Conservation (phyloP, 2,113 vertebrate species). For the Oncorhynchus masou region DNA sequence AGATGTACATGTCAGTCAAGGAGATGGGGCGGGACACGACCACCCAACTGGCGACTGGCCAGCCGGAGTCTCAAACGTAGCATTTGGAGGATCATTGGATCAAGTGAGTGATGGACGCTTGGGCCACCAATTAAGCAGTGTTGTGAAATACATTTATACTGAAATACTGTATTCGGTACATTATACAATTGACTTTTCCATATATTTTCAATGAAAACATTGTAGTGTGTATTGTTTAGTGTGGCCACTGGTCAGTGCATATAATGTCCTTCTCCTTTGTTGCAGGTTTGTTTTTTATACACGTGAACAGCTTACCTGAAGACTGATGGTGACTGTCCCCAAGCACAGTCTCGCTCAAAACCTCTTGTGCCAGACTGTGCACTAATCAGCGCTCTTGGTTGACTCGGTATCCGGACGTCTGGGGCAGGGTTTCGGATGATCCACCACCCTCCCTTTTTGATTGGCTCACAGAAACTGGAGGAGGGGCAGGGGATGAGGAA, state of each 20-base stretch:
- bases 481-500: slow-evolving; percentile 61
- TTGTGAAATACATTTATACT: background rate
- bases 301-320: slow-evolving; percentile 19
- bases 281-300: slow-evolving; percentile 32
- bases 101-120: slow-evolving; percentile 31
- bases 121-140: background rate
- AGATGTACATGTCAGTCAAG: slow-evolving; percentile 84
- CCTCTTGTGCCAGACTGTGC: slow-evolving; percentile 20
- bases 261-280: background rate
- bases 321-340: slow-evolving; percentile 30
- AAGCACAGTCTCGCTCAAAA: background rate
- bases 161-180: too few species aligned
- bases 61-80: slow-evolving; percentile 80
- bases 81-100: slow-evolving; percentile 29
- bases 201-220: background rate
- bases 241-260: background rate
- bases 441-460: slow-evolving; percentile 52
- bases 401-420: slow-evolving; percentile 20
- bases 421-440: slow-evolving; percentile 57
- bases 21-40: slow-evolving; percentile 75
- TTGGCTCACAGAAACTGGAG: slow-evolving; percentile 32
- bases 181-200: too few species aligned
- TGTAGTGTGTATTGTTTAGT: background rate
- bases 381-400: slow-evolving; percentile 51
- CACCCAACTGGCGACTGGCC: slow-evolving; percentile 63